These are phyloP conservation scores for Anas capensis DNA, from an alignment of 2,797 vertebrate species.

Conservation along the genomic window DNA sequence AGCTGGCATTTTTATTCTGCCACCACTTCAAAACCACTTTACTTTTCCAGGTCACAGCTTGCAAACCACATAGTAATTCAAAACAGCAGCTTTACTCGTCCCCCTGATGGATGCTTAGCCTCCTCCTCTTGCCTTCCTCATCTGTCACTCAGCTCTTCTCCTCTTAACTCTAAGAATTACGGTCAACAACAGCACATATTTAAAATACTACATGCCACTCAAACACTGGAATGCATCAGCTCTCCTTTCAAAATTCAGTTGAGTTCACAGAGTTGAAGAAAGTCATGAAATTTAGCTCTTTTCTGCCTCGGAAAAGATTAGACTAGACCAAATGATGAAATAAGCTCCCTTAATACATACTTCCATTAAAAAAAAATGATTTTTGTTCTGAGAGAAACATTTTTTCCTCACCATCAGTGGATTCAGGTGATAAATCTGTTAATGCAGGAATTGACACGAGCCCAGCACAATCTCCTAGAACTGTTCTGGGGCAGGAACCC, in stretches of 20 bases:
- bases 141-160: neutral
- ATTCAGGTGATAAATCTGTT: neutral
- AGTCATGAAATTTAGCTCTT: neutral
- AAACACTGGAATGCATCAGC: neutral
- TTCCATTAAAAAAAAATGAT: neutral
- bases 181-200: neutral
- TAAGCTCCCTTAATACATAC: neutral
- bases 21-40: neutral
- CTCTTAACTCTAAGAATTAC: neutral
- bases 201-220: neutral
- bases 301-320: neutral
- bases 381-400: neutral
- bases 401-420: neutral
- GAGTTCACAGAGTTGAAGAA: neutral
- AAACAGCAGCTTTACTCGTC: neutral
- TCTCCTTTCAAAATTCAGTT: neutral
- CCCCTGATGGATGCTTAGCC: neutral
- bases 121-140: neutral
- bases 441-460: neutral
- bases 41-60: neutral
- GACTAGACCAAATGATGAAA: neutral
- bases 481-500: neutral
- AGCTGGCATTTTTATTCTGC: neutral
- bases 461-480: neutral
- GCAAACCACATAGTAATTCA: neutral